Percentiles rank a stretch among this genome's conserved stretches.
Conservation (phyloP, 2,113 vertebrate genomes). For the Mobula birostris region DNA sequence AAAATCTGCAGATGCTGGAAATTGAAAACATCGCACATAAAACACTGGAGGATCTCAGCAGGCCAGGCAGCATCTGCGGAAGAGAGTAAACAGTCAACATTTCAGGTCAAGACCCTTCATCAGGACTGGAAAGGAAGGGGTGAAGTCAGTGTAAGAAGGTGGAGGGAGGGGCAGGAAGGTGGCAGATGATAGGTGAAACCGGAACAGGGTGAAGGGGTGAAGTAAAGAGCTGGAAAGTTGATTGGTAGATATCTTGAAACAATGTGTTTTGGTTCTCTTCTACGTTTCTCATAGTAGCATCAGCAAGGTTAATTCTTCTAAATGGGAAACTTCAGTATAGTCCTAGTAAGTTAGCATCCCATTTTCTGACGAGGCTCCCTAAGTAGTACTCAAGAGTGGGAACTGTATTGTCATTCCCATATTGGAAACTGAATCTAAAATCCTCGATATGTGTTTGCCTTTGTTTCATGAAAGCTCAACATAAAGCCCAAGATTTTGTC, state of each 20-base stretch:
- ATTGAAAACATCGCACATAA: too few species aligned
- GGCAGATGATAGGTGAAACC: too few species aligned
- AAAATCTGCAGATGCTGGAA: too few species aligned
- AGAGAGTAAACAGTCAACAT: too few species aligned
- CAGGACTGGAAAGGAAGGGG: too few species aligned
- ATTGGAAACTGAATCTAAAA: not conserved
- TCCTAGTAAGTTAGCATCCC: not conserved
- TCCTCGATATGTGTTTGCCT: not conserved
- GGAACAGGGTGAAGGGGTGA: too few species aligned
- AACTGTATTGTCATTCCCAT: not conserved
- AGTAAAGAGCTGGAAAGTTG: too few species aligned
- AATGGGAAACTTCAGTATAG: not conserved
- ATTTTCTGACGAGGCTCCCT: not conserved
- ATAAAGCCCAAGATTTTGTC: not conserved
- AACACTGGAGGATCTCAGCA: too few species aligned
- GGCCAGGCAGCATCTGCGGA: too few species aligned
- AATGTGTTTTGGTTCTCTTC: not conserved
- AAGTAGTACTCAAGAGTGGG: not conserved
- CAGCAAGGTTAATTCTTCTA: not conserved
- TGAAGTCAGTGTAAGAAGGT: too few species aligned
- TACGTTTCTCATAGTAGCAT: not conserved
- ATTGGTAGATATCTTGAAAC: not conserved
- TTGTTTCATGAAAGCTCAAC: not conserved
- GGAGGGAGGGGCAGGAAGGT: too few species aligned
- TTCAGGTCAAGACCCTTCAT: too few species aligned